These are phyloP conservation scores for Scopus umbretta DNA, from an alignment of 2,113 vertebrate species.

Conservation along the genomic window DNA sequence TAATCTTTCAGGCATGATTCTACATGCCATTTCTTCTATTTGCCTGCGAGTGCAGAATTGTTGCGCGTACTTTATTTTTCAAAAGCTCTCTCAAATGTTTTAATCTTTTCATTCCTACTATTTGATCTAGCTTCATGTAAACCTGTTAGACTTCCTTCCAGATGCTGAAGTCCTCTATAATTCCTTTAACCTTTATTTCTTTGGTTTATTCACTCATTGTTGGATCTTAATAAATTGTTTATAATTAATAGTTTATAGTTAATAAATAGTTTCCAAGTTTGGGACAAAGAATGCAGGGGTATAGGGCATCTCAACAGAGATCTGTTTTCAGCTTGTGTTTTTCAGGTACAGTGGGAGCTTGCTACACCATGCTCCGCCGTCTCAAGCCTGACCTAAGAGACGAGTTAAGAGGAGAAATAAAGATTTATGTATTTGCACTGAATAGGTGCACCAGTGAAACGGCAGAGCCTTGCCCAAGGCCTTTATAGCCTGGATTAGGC, in stretches of 20 bases:
- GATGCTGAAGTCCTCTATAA: background rate
- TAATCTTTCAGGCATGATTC: constrained; percentile 47
- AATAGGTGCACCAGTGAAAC: background rate
- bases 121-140: background rate
- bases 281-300: background rate
- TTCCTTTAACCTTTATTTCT: background rate
- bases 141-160: background rate
- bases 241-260: no score
- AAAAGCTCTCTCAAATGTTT: background rate
- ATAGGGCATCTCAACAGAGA: background rate
- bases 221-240: no score
- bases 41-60: background rate
- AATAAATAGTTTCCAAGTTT: background rate
- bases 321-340: background rate
- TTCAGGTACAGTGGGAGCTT: background rate
- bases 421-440: background rate
- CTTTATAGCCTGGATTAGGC: background rate
- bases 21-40: constrained; percentile 20
- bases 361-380: background rate
- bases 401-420: background rate
- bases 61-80: background rate
- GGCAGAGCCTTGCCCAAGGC: background rate
- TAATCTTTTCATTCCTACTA: constrained; percentile 1
- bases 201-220: background rate
- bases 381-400: background rate